These are phyloP conservation scores for Sylvietta virens DNA, from an alignment of 2,113 vertebrate genomes.

Conservation along the genomic window DNA sequence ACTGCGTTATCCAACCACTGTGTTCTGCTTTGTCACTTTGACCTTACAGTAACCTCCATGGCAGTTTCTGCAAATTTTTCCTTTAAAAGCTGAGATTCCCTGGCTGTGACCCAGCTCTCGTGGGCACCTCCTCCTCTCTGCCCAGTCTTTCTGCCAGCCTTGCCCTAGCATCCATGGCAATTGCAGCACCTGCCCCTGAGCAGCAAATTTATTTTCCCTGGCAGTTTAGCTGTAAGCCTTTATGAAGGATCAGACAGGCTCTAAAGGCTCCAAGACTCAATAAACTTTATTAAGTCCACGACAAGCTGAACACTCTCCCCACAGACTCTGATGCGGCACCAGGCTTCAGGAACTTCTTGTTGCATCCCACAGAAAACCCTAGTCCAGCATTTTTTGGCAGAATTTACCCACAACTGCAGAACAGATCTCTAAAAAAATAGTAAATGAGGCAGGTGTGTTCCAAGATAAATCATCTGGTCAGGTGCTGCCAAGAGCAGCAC, in stretches of 20 bases:
- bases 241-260: neutral
- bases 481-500: neutral
- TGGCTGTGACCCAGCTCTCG: neutral
- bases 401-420: neutral
- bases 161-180: neutral
- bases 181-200: neutral
- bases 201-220: neutral
- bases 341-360: neutral
- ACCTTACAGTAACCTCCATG: neutral
- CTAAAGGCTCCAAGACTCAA: neutral
- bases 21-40: neutral
- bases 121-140: neutral
- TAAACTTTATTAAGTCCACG: slow-evolving; percentile 31
- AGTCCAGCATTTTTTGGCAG: neutral
- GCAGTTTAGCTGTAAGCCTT: neutral
- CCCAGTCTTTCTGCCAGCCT: neutral
- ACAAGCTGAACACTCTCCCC: neutral
- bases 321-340: neutral
- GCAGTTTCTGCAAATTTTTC: neutral
- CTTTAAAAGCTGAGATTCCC: neutral
- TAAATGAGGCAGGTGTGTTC: neutral
- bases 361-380: neutral
- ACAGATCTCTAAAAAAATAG: neutral
- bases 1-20: neutral
- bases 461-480: neutral